Base-by-base conservation (phyloP, 2,113 vertebrate species). In the Chaetops frenatus region DNA sequence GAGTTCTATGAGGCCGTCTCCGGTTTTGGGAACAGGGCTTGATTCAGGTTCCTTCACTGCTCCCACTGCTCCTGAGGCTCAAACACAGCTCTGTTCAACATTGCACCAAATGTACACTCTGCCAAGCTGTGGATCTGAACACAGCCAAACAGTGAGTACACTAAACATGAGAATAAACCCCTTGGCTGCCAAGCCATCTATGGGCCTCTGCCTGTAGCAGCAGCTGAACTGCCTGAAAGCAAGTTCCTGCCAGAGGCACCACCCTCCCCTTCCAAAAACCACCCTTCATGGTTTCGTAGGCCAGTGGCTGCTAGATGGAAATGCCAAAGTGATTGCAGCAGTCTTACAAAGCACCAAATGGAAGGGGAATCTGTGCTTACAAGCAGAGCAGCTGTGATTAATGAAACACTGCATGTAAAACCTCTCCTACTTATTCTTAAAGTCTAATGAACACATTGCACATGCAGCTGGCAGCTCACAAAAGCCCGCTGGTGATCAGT, bases 401-500 rank as follows among this genome's bases (percentile, higher is more conserved):
- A 95, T 81, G 53, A 84, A 89, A 94, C 38, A 72, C 21, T 72
- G 53, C 70, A 33, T 33, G 73, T 61, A 91, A 76, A 94, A 76
- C 71, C 72, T 87, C 66, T 88, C 40, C 36, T 28, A 79, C 56
- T 81, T 94, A 81, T 89, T 81, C 86, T 79, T 95, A 25, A 95
- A 81, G 62, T 72, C 78, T 92, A 82, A 94, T 72, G 61, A 67
- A 84, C 69, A 91, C 89, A 95, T 90, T n/a, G 57, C 83, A 87
- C n/a, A 65, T 45, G 81, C 96, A 97, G 96, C 94, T 95, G 96
- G 83, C 73, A 87, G 66, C 84, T 92, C 70, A 96, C 53, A 95
- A 95, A 96, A 91, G 86, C 78, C 61, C 72, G 42, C 84, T 50
- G 36, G 84, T 94, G 61, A 92, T 67, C 81, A 87, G 73, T 31